phyloP scores from a whole-genome alignment of 2,888 invertebrate species.

The Nephrotoma flavescens region DNA sequence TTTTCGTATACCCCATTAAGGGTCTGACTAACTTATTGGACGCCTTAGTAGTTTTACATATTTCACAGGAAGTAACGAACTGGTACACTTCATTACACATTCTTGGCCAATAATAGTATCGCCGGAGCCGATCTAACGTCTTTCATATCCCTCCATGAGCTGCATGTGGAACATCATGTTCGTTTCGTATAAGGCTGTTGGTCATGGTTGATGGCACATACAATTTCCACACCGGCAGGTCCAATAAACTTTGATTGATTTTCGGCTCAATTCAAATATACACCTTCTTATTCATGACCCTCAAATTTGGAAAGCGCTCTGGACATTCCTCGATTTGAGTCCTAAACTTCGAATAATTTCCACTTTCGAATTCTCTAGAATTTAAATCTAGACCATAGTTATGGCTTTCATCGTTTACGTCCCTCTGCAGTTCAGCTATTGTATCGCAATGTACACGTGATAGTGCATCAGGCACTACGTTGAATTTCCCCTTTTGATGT shows the following conservation, averaged over 20 bases:
- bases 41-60: not conserved
- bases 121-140: too few species aligned
- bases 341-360: not conserved
- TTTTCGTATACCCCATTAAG: not conserved
- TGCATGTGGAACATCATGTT: not conserved
- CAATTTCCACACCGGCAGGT: not conserved
- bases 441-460: not conserved
- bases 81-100: conserved; percentile 1
- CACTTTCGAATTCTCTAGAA: not conserved
- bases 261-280: not conserved
- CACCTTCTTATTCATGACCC: not conserved
- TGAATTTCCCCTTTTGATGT: too few species aligned
- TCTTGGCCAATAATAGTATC: conserved; percentile 8
- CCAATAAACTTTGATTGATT: not conserved
- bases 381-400: not conserved
- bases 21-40: not conserved
- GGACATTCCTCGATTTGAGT: not conserved
- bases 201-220: not conserved
- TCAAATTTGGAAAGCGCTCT: not conserved
- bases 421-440: not conserved
- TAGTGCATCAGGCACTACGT: too few species aligned
- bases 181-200: not conserved
- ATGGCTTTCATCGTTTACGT: not conserved
- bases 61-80: not conserved
- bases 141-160: not conserved